Conservation (phyloP, 2,888 invertebrate species). For the Rhagium mordax region DNA sequence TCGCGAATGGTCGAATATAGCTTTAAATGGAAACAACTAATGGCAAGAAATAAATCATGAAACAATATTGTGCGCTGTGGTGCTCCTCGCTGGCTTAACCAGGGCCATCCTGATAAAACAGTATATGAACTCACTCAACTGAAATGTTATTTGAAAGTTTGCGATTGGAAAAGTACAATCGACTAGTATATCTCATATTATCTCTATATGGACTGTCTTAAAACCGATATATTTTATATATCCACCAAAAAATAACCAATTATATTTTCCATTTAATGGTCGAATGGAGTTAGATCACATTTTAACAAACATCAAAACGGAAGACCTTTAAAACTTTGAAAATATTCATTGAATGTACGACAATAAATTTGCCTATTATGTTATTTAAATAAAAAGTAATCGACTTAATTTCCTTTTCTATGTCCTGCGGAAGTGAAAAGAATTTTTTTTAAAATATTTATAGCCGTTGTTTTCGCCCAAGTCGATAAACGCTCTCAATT, state of each 20-base stretch:
- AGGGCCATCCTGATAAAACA: constrained; percentile 56
- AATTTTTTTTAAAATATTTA: too few species aligned
- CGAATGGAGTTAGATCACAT: background rate
- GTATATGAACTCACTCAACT: constrained; percentile 55
- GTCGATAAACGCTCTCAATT: too few species aligned
- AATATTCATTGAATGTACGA: too few species aligned
- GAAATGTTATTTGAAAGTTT: constrained; percentile 60
- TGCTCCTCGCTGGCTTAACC: constrained; percentile 42
- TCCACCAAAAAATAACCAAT: constrained; percentile 9
- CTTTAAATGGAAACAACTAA: constrained; percentile 63
- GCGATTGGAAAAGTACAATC: constrained; percentile 57
- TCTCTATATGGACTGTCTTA: constrained; percentile 41
- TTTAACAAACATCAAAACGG: background rate
- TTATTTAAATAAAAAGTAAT: too few species aligned
- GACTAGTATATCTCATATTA: constrained; percentile 47
- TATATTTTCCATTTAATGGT: constrained; percentile 18
- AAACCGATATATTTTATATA: constrained; percentile 37
- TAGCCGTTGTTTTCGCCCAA: too few species aligned
- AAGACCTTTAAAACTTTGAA: background rate
- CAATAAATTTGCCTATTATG: too few species aligned
- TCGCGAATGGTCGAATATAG: constrained; percentile 56
- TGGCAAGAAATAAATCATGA: constrained; percentile 63
- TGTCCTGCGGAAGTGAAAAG: too few species aligned
- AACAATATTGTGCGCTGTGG: constrained; percentile 57
- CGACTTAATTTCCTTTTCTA: too few species aligned